Base-by-base conservation (phyloP, 1,140 invertebrate genomes). In the Melipona quadrifasciata region DNA sequence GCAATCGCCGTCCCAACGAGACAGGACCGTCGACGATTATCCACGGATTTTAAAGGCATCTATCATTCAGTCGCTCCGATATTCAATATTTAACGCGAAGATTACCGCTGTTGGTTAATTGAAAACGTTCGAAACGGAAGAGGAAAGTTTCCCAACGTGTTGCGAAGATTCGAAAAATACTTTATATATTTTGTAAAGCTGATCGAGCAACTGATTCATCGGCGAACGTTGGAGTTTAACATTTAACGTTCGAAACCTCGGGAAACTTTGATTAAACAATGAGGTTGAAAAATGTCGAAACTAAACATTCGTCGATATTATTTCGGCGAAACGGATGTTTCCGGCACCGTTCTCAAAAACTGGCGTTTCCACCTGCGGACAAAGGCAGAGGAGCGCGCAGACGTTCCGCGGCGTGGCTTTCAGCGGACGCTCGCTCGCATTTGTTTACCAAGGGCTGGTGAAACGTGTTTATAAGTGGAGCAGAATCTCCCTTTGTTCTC, bases 391-490 rank as follows among this genome's bases (percentile, higher is more conserved):
- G 27, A 51, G 19, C 12, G 19, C 1, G 88, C 91, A 91, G 90
- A 92, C 92, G 88, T 88, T 90, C 27, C 77, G 75, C 64, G 27
- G 88, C 65, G 34, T 79, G 65, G 2, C 72, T 76, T 70, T 67
- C n/a, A 39, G 61, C 27, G 31, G 8, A 78, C 64, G 77, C 82
- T 4, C 81, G 80, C 75, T 47, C 39, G 86, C 80, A 89, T 90
- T 86, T 92, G 90, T 93, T 93, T 93, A 90, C 90, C 87, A 79
- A 89, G 91, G 91, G 89, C 87, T 90, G 85, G 84, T 83, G 85
- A 90, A 86, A 90, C 85, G 91, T 91, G 91, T 91, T 89, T 91
- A 86, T 89, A 91, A 93, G 90, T 92, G 91, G 89, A 92, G 91
- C 89, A 90, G 89, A 80, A 55, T 80, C 74, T 85, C 57, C 72